Evolutionary conservation across 92 coral and sea anemone genomes (phyloP).

Genomic region (Siderastrea radians): DNA sequence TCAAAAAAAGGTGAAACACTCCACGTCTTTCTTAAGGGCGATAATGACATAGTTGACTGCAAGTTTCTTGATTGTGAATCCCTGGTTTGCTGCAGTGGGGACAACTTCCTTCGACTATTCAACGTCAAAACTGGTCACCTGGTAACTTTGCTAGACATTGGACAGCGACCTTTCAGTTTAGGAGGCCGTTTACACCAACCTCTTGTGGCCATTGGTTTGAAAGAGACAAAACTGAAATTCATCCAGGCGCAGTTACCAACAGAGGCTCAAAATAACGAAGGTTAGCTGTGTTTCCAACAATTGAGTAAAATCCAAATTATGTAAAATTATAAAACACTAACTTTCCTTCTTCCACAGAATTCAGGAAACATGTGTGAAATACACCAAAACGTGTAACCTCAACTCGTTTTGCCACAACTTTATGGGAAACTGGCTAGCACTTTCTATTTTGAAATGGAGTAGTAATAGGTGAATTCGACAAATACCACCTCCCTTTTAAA

Average conservation of each 20-base stretch:
- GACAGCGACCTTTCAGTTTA: not conserved
- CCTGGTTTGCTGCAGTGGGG: not conserved
- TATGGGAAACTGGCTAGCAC: too few species aligned
- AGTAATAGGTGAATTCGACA: too few species aligned
- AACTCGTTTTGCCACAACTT: too few species aligned
- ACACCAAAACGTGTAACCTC: too few species aligned
- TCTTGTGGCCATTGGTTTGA: conserved; percentile 26
- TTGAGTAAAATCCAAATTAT: too few species aligned
- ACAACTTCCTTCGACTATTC: conserved; percentile 20
- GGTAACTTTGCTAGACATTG: not conserved
- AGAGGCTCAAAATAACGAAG: not conserved
- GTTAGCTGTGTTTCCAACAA: not conserved
- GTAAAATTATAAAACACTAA: too few species aligned
- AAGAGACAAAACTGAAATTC: not conserved
- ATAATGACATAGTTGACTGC: conserved; percentile 1
- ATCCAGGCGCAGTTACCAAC: conserved; percentile 3
- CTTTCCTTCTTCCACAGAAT: too few species aligned
- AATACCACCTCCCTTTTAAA: too few species aligned
- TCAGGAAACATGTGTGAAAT: too few species aligned
- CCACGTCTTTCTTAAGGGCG: not conserved
- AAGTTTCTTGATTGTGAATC: conserved; percentile 4
- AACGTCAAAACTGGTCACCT: not conserved
- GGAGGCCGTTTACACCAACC: not conserved
- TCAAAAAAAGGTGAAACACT: not conserved
- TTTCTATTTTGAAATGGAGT: too few species aligned